Evolutionary conservation across 2,888 invertebrate genomes (phyloP), one percentile per base, ranked within the genome.

Genomic region (Epinotia nisella): DNA sequence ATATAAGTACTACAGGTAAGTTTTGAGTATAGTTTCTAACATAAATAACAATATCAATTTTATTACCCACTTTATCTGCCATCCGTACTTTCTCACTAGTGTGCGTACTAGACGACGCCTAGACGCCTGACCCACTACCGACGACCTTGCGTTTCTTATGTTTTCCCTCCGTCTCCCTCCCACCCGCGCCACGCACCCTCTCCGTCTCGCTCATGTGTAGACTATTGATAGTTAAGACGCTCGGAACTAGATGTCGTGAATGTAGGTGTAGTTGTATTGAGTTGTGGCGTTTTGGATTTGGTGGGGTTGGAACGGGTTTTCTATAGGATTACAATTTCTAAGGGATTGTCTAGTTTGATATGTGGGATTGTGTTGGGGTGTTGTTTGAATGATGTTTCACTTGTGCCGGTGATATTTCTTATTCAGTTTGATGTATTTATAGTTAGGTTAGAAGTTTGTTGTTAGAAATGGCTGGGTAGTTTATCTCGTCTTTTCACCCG

Each of bases 61-160:
- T 49, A 64, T 39, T 35, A 35, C 19, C 9, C 4, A 51, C 17
- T 75, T 83, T 77, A 71, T 81, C 74, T 89, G 80, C 89, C 74
- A 76, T 78, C 90, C 70, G 59, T 91, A 87, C 86, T 70, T 71
- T 74, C 74, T 61, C 77, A 75, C 76, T 80, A 84, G 92, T 93
- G 93, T 92, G 93, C 76, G 91, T 88, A 82, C 91, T 92, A 93
- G 93, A 93, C 93, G 85, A 78, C 83, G 87, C 86, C 93, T 93
- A 93, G 93, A 93, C 93, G 83, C 79, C 83, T 93, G 93, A 93
- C 93, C 93, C 89, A 93, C 88, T 92, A 91, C 85, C 90, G 90
- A 78, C 86, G 91, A 91, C 92, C 92, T 93, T 92, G 91, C 85
- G 78, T 90, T 90, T 92, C 93, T 93, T 92, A 91, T 92, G 93